These are phyloP conservation scores for Nasonia vitripennis DNA, from an alignment of 1,140 invertebrate species.

Conservation along the genomic window DNA sequence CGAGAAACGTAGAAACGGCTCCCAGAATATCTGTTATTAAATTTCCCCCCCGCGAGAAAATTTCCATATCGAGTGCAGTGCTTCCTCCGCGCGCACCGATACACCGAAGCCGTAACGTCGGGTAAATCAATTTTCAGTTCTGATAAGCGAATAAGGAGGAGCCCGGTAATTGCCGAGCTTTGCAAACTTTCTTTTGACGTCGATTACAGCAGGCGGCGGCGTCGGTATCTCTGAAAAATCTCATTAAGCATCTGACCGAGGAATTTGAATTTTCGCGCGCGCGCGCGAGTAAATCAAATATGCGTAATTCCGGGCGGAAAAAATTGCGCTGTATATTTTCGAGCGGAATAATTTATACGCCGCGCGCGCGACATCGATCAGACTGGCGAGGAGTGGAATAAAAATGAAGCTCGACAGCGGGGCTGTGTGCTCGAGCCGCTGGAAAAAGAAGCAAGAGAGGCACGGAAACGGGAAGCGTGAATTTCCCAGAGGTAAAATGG, in stretches of 20 bases:
- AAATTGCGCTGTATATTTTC: slow-evolving; percentile 4
- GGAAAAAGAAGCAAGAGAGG: slow-evolving; percentile 6
- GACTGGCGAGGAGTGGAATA: background rate
- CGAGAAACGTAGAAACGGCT: background rate
- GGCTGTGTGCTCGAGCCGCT: background rate
- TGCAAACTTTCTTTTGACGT: slow-evolving; percentile 17
- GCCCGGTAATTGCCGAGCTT: background rate
- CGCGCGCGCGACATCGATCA: slow-evolving; percentile 35
- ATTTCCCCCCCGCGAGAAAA: background rate
- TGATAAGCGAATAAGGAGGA: background rate
- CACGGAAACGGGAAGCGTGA: background rate
- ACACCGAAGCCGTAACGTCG: too few relatives aligned
- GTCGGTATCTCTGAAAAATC: background rate
- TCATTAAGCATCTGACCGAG: slow-evolving; percentile 17
- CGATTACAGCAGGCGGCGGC: background rate
- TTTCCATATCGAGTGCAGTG: background rate
- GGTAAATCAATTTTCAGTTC: background rate
- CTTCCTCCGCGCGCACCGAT: background rate
- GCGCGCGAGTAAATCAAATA: slow-evolving; percentile 35
- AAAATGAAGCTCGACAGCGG: background rate
- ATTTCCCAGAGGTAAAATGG: slow-evolving; percentile 40
- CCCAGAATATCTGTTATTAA: background rate
- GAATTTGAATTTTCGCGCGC: slow-evolving; percentile 30
- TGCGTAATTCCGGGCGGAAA: slow-evolving; percentile 19
- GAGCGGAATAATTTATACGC: slow-evolving; percentile 31